These are phyloP conservation scores for Drosophila pegasa DNA, from an alignment of 2,888 invertebrate genomes.

Conservation along the genomic window DNA sequence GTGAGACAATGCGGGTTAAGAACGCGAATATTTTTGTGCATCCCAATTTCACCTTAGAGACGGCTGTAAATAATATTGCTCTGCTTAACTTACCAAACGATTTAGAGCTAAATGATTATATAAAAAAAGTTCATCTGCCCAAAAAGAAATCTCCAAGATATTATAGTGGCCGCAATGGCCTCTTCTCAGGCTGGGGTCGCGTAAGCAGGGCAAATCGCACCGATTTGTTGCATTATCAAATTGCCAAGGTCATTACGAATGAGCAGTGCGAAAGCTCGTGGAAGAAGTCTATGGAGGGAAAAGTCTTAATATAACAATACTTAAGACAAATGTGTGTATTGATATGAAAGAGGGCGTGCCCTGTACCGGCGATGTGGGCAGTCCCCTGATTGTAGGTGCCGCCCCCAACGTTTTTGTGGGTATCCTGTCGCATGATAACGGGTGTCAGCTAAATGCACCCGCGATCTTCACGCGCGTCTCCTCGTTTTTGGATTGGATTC, in stretches of 20 bases:
- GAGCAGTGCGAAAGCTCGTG: constrained; percentile 44
- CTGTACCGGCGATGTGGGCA: constrained; percentile 61
- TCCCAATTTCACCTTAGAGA: constrained; percentile 9
- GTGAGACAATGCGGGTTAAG: constrained; percentile 13
- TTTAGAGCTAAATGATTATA: constrained; percentile 17
- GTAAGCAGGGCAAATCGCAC: constrained; percentile 19
- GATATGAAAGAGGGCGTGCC: constrained; percentile 55
- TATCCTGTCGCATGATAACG: constrained; percentile 66
- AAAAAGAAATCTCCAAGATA: neutral
- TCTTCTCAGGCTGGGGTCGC: constrained; percentile 60
- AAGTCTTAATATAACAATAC: too few species aligned
- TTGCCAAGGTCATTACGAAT: constrained; percentile 46
- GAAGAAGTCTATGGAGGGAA: constrained; percentile 38
- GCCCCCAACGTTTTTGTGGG: constrained; percentile 50
- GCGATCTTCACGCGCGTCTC: constrained; percentile 59
- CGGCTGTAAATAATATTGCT: constrained; percentile 51
- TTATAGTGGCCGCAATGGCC: constrained; percentile 21
- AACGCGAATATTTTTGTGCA: constrained; percentile 37
- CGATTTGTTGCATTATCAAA: constrained; percentile 39
- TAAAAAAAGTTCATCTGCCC: constrained; percentile 43
- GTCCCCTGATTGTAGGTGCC: constrained; percentile 54
- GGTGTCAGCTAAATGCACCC: constrained; percentile 52
- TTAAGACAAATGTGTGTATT: constrained; percentile 50
- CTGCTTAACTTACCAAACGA: constrained; percentile 38
- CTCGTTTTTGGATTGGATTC: constrained; percentile 45